A percentile compares a stretch with the other conserved stretches of the same genome.
phyloP scores from a whole-genome alignment of 1,140 invertebrate species.

The Apis cerana region DNA sequence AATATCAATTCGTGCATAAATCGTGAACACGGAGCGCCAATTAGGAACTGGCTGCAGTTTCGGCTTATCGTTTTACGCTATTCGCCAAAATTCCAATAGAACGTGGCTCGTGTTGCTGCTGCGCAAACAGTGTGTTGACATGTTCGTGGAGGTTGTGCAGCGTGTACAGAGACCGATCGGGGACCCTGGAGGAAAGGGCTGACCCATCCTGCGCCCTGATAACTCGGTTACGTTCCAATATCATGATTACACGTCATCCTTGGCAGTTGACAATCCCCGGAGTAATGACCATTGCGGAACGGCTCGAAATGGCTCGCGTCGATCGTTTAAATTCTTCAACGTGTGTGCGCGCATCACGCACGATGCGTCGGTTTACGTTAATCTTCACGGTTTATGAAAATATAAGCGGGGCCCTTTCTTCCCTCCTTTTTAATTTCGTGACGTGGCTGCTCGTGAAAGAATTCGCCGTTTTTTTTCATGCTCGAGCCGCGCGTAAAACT shows the following conservation, averaged over 20 bases:
- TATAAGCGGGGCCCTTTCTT: background rate
- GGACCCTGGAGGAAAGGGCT: slow-evolving; percentile 51
- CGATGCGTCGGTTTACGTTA: background rate
- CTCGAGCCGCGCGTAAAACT: background rate
- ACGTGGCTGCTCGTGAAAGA: slow-evolving; percentile 38
- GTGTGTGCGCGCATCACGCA: slow-evolving; percentile 36
- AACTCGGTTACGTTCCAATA: slow-evolving; percentile 68
- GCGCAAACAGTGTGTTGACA: slow-evolving; percentile 54
- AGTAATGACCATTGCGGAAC: slow-evolving; percentile 59
- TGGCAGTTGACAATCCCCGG: slow-evolving; percentile 59
- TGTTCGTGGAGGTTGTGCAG: slow-evolving; percentile 14
- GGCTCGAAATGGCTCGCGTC: slow-evolving; percentile 47
- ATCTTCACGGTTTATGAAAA: slow-evolving; percentile 47
- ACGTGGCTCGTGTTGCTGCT: background rate
- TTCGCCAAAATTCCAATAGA: slow-evolving; percentile 12
- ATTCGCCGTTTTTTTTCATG: slow-evolving; percentile 3
- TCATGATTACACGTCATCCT: slow-evolving; percentile 67
- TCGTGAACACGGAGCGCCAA: slow-evolving; percentile 2
- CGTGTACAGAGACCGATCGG: slow-evolving; percentile 40
- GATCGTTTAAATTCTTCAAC: slow-evolving; percentile 52
- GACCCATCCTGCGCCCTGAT: slow-evolving; percentile 43
- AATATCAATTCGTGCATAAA: background rate
- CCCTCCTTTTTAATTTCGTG: slow-evolving; percentile 23
- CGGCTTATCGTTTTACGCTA: slow-evolving; percentile 24
- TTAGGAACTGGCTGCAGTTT: background rate